Conservation (phyloP, 2,888 invertebrate species). For the Caenorhabditis afra region DNA sequence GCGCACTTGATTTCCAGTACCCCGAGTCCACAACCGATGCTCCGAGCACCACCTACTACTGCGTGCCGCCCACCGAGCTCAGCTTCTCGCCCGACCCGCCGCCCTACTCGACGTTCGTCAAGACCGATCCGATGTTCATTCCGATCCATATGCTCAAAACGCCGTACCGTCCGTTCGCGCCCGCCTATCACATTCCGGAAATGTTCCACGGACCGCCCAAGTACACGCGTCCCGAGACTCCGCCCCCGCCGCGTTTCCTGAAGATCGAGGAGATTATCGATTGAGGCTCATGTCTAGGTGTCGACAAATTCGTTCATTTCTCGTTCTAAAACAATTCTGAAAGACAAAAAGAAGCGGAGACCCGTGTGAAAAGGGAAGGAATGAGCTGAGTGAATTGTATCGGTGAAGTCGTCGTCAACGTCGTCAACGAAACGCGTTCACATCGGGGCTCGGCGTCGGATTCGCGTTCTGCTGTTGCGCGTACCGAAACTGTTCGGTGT, state of each 20-base stretch:
- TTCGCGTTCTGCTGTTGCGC: conserved; percentile 65
- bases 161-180: conserved; percentile 59
- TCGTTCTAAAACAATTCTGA: neutral
- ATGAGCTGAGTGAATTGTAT: too few relatives aligned
- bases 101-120: conserved; percentile 59
- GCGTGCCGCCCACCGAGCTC: conserved; percentile 59
- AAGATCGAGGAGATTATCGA: conserved; percentile 63
- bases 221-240: conserved; percentile 41
- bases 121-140: conserved; percentile 55
- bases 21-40: conserved; percentile 50
- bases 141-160: conserved; percentile 64
- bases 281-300: too few relatives aligned
- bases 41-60: conserved; percentile 55
- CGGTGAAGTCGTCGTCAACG: too few relatives aligned
- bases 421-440: conserved; percentile 38
- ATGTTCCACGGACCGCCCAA: conserved; percentile 57
- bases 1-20: too few relatives aligned
- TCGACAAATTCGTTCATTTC: neutral
- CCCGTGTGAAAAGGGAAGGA: neutral
- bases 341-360: conserved; percentile 7
- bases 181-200: conserved; percentile 36
- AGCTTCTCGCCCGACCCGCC: conserved; percentile 56
- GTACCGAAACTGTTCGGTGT: conserved; percentile 68
- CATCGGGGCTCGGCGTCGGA: conserved; percentile 56
- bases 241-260: conserved; percentile 57